Base-by-base conservation (phyloP, 1,140 invertebrate genomes). In the Microplitis demolitor region DNA sequence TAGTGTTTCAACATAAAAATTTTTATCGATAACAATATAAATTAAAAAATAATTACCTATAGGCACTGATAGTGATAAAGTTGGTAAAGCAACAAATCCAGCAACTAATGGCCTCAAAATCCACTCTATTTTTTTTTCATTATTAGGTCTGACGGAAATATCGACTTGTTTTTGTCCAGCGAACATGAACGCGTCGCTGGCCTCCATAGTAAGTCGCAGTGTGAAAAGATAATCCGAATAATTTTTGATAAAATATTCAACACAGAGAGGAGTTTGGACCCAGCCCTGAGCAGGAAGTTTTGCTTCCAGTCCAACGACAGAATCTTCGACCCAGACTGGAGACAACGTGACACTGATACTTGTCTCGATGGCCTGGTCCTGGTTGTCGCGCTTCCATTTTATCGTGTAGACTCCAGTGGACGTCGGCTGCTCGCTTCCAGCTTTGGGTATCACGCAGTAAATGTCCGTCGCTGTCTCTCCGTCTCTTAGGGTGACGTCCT, bases 161-260 rank as follows among this genome's bases (percentile, higher is more conserved):
- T 90, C 88, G 3, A 91, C 78, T 86, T 96, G 93, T 88, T 95
- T 96, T 77, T 96, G 94, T 3, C 96, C 96, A 77, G 95, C 91
- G 88, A 94, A 97, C 93, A 97, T 96, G 80, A 97, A 97, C 9
- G 91, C 92, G 82, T 97, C 95, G 76, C 91, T 94, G 1, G 92
- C 91, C 76, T 96, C 94, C 87, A 97, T 92, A 66, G 88, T 90
- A 11, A 96, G 82, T 71, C 90, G 90, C 9, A 97, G 85, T 62
- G 94, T 92, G 61, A 95, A 89, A 8, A 95, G 90, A 72, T 89
- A 89, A 33, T 89, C 87, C 0, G 93, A 93, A 72, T 91, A 90
- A 83, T 96, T 96, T 74, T 89, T 88, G 62, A 97, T 85, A 62
- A 88, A 89, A 80, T 95, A 96, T 37, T 89, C 90, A 6, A 94